These are phyloP conservation scores for Nettapus auritus DNA, from an alignment of 2,113 vertebrate genomes.

Conservation along the genomic window DNA sequence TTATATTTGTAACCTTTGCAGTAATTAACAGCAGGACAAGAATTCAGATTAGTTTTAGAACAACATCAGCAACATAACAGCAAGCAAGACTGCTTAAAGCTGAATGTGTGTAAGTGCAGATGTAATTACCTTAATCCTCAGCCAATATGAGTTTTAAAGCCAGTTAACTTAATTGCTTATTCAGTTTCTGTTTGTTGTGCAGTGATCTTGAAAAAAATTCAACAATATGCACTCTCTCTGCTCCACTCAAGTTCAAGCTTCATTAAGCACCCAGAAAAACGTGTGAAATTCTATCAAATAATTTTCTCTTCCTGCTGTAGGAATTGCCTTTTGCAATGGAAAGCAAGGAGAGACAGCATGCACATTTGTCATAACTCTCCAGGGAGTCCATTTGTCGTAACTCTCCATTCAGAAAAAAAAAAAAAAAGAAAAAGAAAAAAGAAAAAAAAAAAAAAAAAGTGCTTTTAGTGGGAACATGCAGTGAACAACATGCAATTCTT, in stretches of 20 bases:
- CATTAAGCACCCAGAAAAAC: conserved; percentile 49
- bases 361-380: neutral
- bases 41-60: conserved; percentile 13
- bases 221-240: conserved; percentile 29
- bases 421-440: neutral
- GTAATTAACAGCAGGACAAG: conserved; percentile 36
- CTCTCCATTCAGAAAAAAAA: neutral
- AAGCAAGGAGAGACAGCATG: neutral
- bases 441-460: neutral
- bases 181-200: conserved; percentile 62
- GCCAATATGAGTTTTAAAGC: conserved; percentile 53
- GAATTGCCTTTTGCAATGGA: neutral
- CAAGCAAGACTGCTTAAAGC: conserved; percentile 17
- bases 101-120: conserved; percentile 19
- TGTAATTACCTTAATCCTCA: conserved; percentile 63
- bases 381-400: neutral
- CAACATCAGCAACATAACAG: conserved; percentile 21
- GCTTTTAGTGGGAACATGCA: neutral
- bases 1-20: conserved; percentile 15
- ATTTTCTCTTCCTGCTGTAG: conserved; percentile 5
- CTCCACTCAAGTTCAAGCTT: conserved; percentile 53
- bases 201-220: conserved; percentile 52
- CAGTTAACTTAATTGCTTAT: conserved; percentile 63
- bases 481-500: neutral
- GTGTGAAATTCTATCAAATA: conserved; percentile 45